These are phyloP conservation scores for Nyctibius grandis DNA, from an alignment of 2,797 vertebrate species.

Conservation along the genomic window DNA sequence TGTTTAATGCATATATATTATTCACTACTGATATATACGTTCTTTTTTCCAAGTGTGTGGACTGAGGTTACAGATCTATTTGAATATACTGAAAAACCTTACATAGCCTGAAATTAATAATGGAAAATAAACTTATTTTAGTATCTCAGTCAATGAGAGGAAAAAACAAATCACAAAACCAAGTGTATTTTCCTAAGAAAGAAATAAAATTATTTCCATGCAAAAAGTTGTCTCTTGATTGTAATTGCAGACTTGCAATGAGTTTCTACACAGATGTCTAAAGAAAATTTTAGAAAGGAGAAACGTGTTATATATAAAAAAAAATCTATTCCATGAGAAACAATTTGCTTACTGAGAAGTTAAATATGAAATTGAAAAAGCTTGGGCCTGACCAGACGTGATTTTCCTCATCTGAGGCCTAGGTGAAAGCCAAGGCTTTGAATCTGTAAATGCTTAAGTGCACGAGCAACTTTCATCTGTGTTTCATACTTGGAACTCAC, in stretches of 20 bases:
- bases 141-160: rapidly evolving
- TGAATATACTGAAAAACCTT: background rate
- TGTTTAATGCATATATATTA: background rate
- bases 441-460: background rate
- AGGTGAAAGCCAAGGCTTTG: background rate
- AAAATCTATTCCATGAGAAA: background rate
- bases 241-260: background rate
- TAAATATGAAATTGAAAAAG: background rate
- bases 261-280: background rate
- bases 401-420: background rate
- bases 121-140: background rate
- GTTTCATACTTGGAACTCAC: rapidly evolving
- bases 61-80: background rate
- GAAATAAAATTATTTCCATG: background rate
- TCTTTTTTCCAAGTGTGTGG: background rate
- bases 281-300: background rate
- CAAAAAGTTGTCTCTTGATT: background rate
- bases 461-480: background rate
- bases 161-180: background rate
- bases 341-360: background rate
- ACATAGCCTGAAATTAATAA: background rate
- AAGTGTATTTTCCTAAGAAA: background rate
- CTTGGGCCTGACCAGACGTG: background rate
- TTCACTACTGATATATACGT: background rate
- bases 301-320: background rate